Percentiles rank a stretch among this genome's conserved stretches.
Conservation (phyloP, 2,113 vertebrate genomes). For the Rhizomys pruinosus region DNA sequence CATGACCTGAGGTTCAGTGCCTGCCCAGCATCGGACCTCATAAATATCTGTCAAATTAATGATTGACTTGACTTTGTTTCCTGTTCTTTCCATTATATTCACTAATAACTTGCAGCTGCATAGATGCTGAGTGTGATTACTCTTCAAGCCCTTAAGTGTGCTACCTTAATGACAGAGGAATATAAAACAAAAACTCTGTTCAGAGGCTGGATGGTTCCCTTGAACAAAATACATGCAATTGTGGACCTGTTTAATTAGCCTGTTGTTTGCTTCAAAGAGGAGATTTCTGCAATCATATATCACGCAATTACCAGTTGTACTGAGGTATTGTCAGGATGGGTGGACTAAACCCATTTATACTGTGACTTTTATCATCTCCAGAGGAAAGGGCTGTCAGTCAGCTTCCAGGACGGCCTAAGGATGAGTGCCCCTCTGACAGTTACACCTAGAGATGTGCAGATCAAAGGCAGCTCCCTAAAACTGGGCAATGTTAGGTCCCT, state of each 20-base stretch:
- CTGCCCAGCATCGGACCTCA: neutral
- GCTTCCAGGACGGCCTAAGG: neutral
- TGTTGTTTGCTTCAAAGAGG: neutral
- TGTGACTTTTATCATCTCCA: neutral
- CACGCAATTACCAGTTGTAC: neutral
- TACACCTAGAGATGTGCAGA: neutral
- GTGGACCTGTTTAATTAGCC: neutral
- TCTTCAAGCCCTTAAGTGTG: neutral
- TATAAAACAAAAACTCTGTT: conserved; percentile 17
- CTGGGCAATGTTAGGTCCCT: neutral
- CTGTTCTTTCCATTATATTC: neutral
- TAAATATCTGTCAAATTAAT: conserved; percentile 47
- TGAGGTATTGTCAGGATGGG: no score
- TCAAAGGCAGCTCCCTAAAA: neutral
- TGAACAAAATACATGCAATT: neutral
- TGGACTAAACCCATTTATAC: neutral
- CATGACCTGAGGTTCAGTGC: neutral
- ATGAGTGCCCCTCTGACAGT: neutral
- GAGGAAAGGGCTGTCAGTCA: neutral
- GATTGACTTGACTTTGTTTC: conserved; percentile 31
- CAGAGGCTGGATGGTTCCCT: neutral
- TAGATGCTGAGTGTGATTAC: neutral
- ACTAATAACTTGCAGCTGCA: conserved; percentile 17
- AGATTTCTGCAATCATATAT: neutral
- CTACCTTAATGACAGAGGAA: neutral